Evolutionary conservation across 2,113 vertebrate genomes (phyloP).

Genomic region (Serilophus lunatus): DNA sequence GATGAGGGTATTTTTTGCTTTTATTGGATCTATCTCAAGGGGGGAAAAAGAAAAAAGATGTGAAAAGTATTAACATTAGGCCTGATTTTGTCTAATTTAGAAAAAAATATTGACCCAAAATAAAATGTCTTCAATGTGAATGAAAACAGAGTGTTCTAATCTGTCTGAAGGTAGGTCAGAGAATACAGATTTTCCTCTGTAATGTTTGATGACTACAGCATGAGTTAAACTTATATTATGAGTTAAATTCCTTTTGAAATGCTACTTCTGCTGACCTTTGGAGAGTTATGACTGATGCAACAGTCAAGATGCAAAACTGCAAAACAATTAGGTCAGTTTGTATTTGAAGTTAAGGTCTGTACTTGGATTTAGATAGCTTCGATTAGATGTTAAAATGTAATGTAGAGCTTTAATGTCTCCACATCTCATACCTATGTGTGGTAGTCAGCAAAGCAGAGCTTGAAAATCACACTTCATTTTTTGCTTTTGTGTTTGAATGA

Average conservation of each 20-base stretch:
- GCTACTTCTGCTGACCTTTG: neutral
- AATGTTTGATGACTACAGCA: neutral
- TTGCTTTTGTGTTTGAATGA: neutral
- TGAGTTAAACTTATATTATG: neutral
- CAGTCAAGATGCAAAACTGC: neutral
- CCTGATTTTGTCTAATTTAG: neutral
- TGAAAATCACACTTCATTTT: neutral
- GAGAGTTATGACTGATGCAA: neutral
- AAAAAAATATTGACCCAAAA: neutral
- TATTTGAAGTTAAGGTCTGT: neutral
- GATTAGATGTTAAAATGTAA: neutral
- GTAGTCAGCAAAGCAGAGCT: neutral
- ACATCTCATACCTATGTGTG: neutral
- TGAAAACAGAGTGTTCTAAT: neutral
- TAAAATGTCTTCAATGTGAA: neutral
- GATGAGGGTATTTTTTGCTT: fast-evolving
- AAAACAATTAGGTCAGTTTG: neutral
- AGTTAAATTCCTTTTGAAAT: neutral
- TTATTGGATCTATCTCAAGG: neutral
- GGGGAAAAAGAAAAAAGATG: fast-evolving
- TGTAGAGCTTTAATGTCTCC: neutral
- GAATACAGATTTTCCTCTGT: neutral
- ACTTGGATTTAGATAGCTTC: neutral
- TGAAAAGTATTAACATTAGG: neutral
- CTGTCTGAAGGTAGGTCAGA: neutral